Base-by-base conservation (phyloP, 2,797 vertebrate species). In the Netta rufina region DNA sequence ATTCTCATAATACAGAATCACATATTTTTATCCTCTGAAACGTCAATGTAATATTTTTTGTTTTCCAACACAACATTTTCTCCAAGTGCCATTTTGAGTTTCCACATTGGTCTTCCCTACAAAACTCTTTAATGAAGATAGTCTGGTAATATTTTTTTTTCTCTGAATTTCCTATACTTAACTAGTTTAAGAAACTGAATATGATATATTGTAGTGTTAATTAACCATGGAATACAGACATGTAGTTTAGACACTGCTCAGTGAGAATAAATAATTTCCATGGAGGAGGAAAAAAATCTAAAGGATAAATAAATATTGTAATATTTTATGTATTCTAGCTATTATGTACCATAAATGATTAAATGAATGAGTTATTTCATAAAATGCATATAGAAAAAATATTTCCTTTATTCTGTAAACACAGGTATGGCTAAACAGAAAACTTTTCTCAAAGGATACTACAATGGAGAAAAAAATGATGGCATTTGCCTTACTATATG, bases 401-500 rank as follows among this genome's bases (percentile, higher is more conserved):
- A 33, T 87, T 87, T 74, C 14, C 43, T 74, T 84, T 87, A 36
- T 67, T 89, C 57, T 76, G 10, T 75, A 92, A 77, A 41, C 17
- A 64, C 39, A 89, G 36, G 71, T 6, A 88, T 1, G 2, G 13
- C 24, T 93, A 67, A 72, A 33, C 32, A n/a, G 17, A 24, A 43
- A 33, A 74, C 13, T 83, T 76, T 78, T n/a, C 49, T 81, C 45
- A 72, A 1, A 91, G 79, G 36, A 76, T 66, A 71, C 13, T 70
- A 73, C 92, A 83, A 74, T 11, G 1, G 19, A 11, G 11, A 49
- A 2, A 79, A 87, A 92, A 82, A 61, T 38, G 0, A 89, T 87
- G 73, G 38, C 38, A 89, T 94, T 89, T 93, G 80, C 61, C 76
- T 84, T 95, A 84, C 25, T 49, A 81, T 41, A 92, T 75, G 81